Conservation (phyloP, 2,888 invertebrate genomes). For the Lacanobia wlatinum region DNA sequence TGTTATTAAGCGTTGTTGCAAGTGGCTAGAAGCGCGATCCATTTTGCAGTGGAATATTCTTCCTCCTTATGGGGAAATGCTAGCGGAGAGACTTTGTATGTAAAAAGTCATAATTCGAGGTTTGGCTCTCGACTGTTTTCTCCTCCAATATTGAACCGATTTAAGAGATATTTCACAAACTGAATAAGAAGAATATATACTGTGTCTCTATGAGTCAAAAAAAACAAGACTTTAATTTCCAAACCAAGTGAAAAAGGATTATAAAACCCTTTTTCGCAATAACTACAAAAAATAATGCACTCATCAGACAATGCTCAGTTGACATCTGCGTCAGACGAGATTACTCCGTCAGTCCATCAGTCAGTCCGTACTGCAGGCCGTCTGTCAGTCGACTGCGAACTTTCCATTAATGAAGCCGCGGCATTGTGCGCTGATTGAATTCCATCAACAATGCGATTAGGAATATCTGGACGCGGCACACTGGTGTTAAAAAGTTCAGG, state of each 20-base stretch:
- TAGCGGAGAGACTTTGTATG: no score
- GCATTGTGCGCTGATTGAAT: conserved; percentile 50
- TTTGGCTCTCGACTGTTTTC: no score
- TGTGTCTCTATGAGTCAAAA: no score
- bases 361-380: conserved; percentile 2
- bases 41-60: conserved; percentile 20
- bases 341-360: conserved; percentile 3
- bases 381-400: conserved; percentile 16
- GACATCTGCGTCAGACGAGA: conserved; percentile 31
- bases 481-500: neutral
- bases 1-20: conserved; percentile 31
- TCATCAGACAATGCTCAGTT: conserved; percentile 7
- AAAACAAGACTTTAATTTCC: no score
- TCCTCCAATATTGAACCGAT: no score
- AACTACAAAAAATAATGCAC: neutral
- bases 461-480: neutral
- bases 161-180: no score
- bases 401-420: conserved; percentile 40
- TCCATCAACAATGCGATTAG: conserved; percentile 46
- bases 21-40: conserved; percentile 31
- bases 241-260: no score
- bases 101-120: no score
- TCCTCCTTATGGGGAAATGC: no score
- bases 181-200: no score
- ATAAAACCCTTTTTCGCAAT: neutral